phyloP scores from a whole-genome alignment of 2,888 invertebrate species.

The Ectemnius continuus region DNA sequence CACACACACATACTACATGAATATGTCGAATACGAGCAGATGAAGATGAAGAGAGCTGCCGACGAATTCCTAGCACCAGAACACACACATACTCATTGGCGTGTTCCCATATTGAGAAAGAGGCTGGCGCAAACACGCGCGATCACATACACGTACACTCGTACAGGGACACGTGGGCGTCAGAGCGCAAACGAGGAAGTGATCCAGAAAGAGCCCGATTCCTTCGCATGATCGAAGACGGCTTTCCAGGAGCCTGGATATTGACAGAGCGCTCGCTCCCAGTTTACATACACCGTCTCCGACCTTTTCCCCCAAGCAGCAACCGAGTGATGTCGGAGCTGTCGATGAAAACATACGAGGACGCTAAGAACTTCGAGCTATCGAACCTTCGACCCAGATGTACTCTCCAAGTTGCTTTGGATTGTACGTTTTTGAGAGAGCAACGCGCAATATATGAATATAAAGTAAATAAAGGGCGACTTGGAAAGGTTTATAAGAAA shows the following conservation, averaged over 20 bases:
- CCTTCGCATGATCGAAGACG: constrained; percentile 31
- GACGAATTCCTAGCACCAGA: constrained; percentile 45
- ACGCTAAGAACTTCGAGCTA: too few relatives aligned
- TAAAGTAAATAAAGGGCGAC: too few relatives aligned
- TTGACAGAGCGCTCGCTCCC: constrained; percentile 23
- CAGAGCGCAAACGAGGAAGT: constrained; percentile 27
- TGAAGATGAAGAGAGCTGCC: constrained; percentile 26
- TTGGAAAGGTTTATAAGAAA: too few relatives aligned
- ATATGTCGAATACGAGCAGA: constrained; percentile 25
- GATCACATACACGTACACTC: too few relatives aligned
- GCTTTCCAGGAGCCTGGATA: constrained; percentile 32
- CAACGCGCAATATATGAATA: too few relatives aligned
- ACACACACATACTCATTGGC: constrained; percentile 18
- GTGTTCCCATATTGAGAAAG: not conserved
- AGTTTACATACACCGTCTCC: constrained; percentile 32
- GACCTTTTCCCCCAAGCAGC: too few relatives aligned
- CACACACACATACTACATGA: not conserved
- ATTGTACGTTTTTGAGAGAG: too few relatives aligned
- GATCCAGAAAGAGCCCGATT: constrained; percentile 23
- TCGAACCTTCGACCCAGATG: too few relatives aligned
- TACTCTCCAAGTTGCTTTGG: too few relatives aligned
- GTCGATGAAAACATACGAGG: constrained; percentile 1
- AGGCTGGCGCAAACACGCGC: too few relatives aligned
- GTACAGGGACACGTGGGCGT: constrained; percentile 30
- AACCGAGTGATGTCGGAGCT: too few relatives aligned